A percentile compares a stretch with the other conserved stretches of the same genome.
Conservation (phyloP, 1,140 invertebrate species). For the Neodiprion lecontei region DNA sequence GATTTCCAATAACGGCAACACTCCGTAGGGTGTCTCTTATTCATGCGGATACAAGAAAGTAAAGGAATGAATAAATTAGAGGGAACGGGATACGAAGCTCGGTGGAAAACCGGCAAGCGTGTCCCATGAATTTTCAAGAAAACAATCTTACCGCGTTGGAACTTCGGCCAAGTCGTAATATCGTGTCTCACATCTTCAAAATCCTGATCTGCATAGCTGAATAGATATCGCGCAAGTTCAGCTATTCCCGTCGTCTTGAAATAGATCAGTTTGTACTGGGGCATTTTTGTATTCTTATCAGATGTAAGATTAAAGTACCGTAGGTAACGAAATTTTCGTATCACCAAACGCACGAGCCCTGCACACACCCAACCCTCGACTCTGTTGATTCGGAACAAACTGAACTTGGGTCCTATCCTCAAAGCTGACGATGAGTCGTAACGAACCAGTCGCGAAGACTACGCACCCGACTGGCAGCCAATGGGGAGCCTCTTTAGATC, state of each 20-base stretch:
- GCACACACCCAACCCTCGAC: too few species aligned
- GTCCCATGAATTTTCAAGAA: conserved; percentile 27
- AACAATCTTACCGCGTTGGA: conserved; percentile 45
- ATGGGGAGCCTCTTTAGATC: too few species aligned
- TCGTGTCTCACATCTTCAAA: conserved; percentile 30
- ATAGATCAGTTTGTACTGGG: conserved; percentile 51
- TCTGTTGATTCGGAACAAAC: too few species aligned
- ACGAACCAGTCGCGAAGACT: too few species aligned
- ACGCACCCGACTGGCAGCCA: too few species aligned
- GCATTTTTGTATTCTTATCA: not conserved
- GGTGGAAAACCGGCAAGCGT: conserved; percentile 12
- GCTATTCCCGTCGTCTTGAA: conserved; percentile 59
- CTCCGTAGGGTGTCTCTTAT: conserved; percentile 27
- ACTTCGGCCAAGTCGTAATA: conserved; percentile 47
- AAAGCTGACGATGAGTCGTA: too few species aligned
- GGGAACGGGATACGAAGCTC: not conserved
- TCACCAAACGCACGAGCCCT: too few species aligned
- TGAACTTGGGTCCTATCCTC: too few species aligned
- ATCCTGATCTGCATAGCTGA: conserved; percentile 34
- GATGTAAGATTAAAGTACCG: too few species aligned
- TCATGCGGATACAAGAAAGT: not conserved
- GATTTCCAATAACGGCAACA: conserved; percentile 28
- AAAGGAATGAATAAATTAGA: conserved; percentile 9
- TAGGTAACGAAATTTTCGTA: too few species aligned
- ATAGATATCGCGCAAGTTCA: conserved; percentile 59